Evolutionary conservation across 2,888 invertebrate species (phyloP), one percentile per base, ranked within the genome.

Genomic region (Harpalus rufipes): DNA sequence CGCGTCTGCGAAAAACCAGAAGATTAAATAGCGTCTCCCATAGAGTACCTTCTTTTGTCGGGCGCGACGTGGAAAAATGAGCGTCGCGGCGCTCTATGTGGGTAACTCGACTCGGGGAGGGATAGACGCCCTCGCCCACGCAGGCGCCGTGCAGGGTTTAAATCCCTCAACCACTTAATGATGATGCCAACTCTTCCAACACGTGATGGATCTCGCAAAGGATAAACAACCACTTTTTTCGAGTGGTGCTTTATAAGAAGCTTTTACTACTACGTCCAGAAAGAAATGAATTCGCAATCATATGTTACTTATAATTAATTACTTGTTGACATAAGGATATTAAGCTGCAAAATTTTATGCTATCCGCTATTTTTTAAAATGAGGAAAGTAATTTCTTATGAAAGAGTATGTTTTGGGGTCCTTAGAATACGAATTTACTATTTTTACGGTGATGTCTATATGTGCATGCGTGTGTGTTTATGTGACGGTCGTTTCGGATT

Each of bases 11-110:
- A 79, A 84, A 84, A 84, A 84, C 78, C 84, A 51, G 85, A 85
- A 85, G 85, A 85, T 85, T 85, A 85, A 85, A 80, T 63, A 85
- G 65, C 85, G 85, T 85, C 85, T 85, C 85, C 80, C 85, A 79
- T 84, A 72, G 85, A 85, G 85, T 80, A 65, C 39, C 72, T 79
- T 80, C 85, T 85, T 85, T 85, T 85, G 85, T 85, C 72, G 39
- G 41, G 32, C 39, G 21, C 16, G 85, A 85, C 85, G 79, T 80
- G 80, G 79, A 85, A 68, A 85, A 85, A 85, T 85, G 39, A 72
- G 65, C 61, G 61, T 18, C 56, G 41, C 61, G 61, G 61, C 61
- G 80, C 21, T 21, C 18, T 74, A 51, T 74, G 44, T 74, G 74
- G 74, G 44, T 74, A 74, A 74, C 74, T 41, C 59, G 25, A 21